Base-by-base conservation (phyloP, 2,888 invertebrate species). In the Napeogenes inachia region DNA sequence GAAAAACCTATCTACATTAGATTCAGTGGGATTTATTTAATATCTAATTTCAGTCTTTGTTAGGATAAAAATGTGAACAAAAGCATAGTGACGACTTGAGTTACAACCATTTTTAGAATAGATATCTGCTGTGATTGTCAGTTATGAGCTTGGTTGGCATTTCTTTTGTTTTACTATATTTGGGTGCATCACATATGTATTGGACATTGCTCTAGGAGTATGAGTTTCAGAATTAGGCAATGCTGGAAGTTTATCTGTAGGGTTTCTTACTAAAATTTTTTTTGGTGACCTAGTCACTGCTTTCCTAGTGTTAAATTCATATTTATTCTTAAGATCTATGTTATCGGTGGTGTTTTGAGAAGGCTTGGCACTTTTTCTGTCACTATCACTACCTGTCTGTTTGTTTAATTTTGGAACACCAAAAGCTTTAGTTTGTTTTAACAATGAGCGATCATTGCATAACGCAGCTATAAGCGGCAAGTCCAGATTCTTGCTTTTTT, bases 391-490 rank as follows among this genome's bases (percentile, higher is more conserved):
- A 75, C 73, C 75, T 75, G 82, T 77, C 69, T 83, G 83, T 77
- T 83, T 88, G 70, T 68, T 77, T 73, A 80, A 93, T 81, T 95
- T 95, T 60, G 95, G 94, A 91, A 94, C 92, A 69, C 95, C 95
- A 79, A 95, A 95, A 32, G 96, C 96, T 83, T 96, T 96, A 58
- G 96, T 97, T 86, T 97, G 97, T 85, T 96, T 96, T 64, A 97
- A 91, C 75, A 98, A 92, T 64, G 97, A 96, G 63, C 96, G 93
- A 85, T 98, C 98, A 81, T 98, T 98, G 91, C 97, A 98, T 72
- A 98, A 92, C 13, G 98, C 98, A 64, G 97, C 96, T 78, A 98
- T 97, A 66, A 98, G 91, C 30, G 98, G 98, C 82, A 98, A 91
- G 87, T 97, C 97, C 76, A 97, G 91, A 80, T 97, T 95, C 80